Base-by-base conservation (phyloP, 2,888 invertebrate species). In the Drosophila tripunctata region DNA sequence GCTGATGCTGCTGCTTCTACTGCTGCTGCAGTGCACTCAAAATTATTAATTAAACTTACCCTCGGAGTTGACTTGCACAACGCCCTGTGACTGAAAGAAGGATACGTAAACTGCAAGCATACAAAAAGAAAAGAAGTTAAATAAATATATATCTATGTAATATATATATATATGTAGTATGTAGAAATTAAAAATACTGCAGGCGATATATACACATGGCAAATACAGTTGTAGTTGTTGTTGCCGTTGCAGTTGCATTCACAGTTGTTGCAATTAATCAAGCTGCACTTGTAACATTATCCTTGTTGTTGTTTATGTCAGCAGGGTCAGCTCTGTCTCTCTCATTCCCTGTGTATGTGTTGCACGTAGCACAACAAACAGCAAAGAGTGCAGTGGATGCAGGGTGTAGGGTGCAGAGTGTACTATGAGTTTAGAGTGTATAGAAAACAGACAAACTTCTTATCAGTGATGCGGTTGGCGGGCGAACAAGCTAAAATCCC, bases 31-130 rank as follows among this genome's bases (percentile, higher is more conserved):
- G 70, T 68, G 67, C 67, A 66, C 75, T 71, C 65, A 72, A 88
- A 88, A 87, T 88, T 86, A 87, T 88, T 90, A 89, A 89, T 89
- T 88, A 87, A 89, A 89, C 91, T 91, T 90, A 91, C 91, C 89
- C 76, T 90, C 90, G 45, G 82, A 57, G 88, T 91, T 90, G 79
- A 91, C 87, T 87, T 89, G 82, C 71, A 78, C 83, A 72, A 76
- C 75, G 70, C 75, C 79, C 66, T 87, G 87, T 65, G 87, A 75
- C 72, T 90, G 88, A 67, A 88, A 88, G 63, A 81, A 89, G 61
- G 80, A 79, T 58, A 89, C 75, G 74, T 89, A 87, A 61, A 88
- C 91, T 91, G 87, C 52, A 89, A 71, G 41, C 44, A 73, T 60
- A 61, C 15, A 67, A 54, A 57, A 50, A 62, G 67, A 47, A 64